Evolutionary conservation across 1,140 invertebrate genomes (phyloP).

Genomic region (Drosophila bifasciata): DNA sequence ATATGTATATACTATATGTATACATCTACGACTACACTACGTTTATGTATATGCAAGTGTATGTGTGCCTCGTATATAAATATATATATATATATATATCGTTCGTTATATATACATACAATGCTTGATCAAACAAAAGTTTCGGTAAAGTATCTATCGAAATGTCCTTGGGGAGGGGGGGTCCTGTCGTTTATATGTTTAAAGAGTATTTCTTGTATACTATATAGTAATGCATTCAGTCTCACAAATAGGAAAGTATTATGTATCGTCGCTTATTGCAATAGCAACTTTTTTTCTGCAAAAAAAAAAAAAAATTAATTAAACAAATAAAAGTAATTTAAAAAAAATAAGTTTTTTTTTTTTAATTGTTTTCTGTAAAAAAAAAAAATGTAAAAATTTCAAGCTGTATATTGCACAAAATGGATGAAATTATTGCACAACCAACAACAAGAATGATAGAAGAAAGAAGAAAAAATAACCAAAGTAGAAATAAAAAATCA

Average conservation of each 20-base stretch:
- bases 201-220: slow-evolving; percentile 67
- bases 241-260: slow-evolving; percentile 82
- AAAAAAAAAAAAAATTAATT: slow-evolving; percentile 1
- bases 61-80: slow-evolving; percentile 44
- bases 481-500: slow-evolving; percentile 65
- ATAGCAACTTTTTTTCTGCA: slow-evolving; percentile 10
- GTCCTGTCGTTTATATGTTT: slow-evolving; percentile 35
- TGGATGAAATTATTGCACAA: slow-evolving; percentile 42
- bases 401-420: slow-evolving; percentile 38
- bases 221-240: slow-evolving; percentile 78
- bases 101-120: slow-evolving; percentile 42
- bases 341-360: neutral
- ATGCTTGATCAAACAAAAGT: slow-evolving; percentile 44
- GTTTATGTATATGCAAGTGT: slow-evolving; percentile 34
- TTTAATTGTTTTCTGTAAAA: too few relatives aligned
- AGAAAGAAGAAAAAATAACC: slow-evolving; percentile 30
- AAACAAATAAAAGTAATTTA: neutral
- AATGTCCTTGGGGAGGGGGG: slow-evolving; percentile 41
- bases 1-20: slow-evolving; percentile 30
- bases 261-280: slow-evolving; percentile 44
- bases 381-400: too few relatives aligned
- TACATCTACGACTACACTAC: slow-evolving; percentile 48
- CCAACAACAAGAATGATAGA: slow-evolving; percentile 43
- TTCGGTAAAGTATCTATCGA: slow-evolving; percentile 51
- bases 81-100: slow-evolving; percentile 40